Percentiles rank a stretch among this genome's conserved stretches.
phyloP scores from a whole-genome alignment of 2,888 invertebrate genomes.

The Synergus laeviventris region DNA sequence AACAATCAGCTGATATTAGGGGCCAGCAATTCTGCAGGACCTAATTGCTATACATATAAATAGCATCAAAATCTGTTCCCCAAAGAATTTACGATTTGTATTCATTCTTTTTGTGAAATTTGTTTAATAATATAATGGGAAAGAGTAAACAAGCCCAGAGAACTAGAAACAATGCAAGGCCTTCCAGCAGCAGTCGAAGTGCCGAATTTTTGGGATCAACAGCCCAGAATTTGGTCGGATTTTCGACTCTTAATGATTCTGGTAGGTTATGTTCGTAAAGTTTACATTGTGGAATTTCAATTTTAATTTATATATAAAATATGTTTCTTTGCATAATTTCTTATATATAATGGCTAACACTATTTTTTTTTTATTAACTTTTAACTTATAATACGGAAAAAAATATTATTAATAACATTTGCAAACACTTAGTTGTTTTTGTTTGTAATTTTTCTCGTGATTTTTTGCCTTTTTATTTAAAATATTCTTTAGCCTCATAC shows the following conservation, averaged over 20 bases:
- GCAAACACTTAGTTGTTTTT: not conserved
- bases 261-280: slow-evolving; percentile 34
- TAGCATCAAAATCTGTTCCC: not conserved
- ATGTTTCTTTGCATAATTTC: not conserved
- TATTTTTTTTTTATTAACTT: not conserved
- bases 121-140: slow-evolving; percentile 18
- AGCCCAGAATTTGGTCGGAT: slow-evolving; percentile 81
- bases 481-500: too few relatives aligned
- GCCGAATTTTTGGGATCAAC: slow-evolving; percentile 85
- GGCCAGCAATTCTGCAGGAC: too few relatives aligned
- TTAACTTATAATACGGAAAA: not conserved
- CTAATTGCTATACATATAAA: too few relatives aligned
- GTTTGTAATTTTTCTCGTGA: not conserved
- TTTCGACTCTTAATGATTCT: slow-evolving; percentile 80
- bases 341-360: not conserved
- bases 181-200: slow-evolving; percentile 93
- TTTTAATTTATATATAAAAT: not conserved
- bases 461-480: too few relatives aligned
- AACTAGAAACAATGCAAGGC: slow-evolving; percentile 75
- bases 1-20: too few relatives aligned
- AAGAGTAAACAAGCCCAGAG: slow-evolving; percentile 33
- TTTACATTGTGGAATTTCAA: not conserved
- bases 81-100: not conserved
- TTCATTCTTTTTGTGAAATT: not conserved
- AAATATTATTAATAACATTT: not conserved